Evolutionary conservation across 2,113 vertebrate species (phyloP).

Genomic region (Strix aluco): DNA sequence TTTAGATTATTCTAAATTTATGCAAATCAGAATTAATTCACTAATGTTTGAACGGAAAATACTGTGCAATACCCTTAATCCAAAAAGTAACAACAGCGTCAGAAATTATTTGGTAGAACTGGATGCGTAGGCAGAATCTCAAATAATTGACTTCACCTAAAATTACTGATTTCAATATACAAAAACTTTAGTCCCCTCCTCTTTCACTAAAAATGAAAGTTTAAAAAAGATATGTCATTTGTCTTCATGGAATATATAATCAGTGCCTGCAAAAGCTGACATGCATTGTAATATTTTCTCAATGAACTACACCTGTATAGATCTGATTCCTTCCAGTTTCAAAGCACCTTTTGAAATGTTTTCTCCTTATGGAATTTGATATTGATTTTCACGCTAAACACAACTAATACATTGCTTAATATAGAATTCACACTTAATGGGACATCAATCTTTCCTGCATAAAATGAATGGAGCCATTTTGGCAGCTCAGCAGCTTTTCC

Average conservation of each 20-base stretch:
- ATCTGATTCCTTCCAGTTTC: not conserved
- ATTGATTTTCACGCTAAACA: conserved; percentile 35
- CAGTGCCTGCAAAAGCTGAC: conserved; percentile 4
- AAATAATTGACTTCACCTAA: not conserved
- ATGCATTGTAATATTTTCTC: not conserved
- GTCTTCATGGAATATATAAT: not conserved
- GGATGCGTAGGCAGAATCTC: not conserved
- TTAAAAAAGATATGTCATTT: not conserved
- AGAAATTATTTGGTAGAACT: not conserved
- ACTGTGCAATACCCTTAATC: not conserved
- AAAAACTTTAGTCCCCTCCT: not conserved
- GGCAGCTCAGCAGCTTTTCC: conserved; percentile 17
- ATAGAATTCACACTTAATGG: conserved; percentile 31
- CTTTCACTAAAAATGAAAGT: not conserved
- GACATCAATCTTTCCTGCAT: conserved; percentile 23
- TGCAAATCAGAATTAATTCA: not conserved
- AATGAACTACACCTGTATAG: not conserved
- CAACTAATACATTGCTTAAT: conserved; percentile 30
- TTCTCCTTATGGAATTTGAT: not conserved
- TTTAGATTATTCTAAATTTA: not conserved
- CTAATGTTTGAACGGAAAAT: not conserved
- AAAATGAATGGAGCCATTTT: conserved; percentile 51
- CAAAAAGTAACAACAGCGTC: not conserved
- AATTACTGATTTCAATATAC: not conserved
- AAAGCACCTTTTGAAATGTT: not conserved